These are phyloP conservation scores for Cydia amplana DNA, from an alignment of 1,140 invertebrate species.

Conservation along the genomic window DNA sequence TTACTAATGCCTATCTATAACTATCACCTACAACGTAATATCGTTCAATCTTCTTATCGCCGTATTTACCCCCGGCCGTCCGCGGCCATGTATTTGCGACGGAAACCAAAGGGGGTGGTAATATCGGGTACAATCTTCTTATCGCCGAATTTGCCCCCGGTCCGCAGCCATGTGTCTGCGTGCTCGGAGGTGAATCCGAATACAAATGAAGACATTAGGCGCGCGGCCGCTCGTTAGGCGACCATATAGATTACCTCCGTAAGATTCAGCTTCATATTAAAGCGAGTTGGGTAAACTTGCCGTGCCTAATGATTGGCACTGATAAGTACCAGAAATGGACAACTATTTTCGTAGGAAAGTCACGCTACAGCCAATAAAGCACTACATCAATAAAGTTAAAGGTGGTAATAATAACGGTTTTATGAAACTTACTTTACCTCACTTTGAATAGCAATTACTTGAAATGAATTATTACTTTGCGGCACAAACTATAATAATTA, in stretches of 20 bases:
- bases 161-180: slow-evolving; percentile 45
- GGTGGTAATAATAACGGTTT: no score
- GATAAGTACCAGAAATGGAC: no score
- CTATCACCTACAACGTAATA: not conserved
- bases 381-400: no score
- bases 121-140: slow-evolving; percentile 13
- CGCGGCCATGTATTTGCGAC: slow-evolving; percentile 45
- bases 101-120: not conserved
- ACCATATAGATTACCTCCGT: slow-evolving; percentile 2
- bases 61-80: not conserved
- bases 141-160: not conserved
- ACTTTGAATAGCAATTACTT: no score
- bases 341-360: no score
- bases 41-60: slow-evolving; percentile 3
- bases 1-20: not conserved
- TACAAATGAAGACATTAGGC: slow-evolving; percentile 71
- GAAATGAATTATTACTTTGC: no score
- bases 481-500: no score
- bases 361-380: no score
- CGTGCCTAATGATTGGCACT: no score
- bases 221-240: slow-evolving; percentile 45
- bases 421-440: no score
- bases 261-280: not conserved
- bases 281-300: not conserved
- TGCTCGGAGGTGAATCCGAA: slow-evolving; percentile 62